Conservation (phyloP, 23 tunicate genomes). For the Botrylloides violaceus region DNA sequence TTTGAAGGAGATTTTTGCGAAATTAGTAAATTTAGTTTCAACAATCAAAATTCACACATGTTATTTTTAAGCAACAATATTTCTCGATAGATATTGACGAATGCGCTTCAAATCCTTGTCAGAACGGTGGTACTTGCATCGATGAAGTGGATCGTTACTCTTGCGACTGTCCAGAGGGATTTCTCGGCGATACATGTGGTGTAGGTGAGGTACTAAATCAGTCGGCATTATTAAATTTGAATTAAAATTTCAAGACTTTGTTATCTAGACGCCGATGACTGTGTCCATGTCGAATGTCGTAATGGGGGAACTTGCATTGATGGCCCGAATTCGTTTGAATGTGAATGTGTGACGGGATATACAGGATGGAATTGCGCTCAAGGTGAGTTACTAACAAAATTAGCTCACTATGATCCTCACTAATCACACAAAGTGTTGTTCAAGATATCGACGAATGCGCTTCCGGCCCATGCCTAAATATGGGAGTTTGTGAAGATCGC, state of each 20-base stretch:
- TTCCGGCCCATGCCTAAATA: conserved; percentile 62
- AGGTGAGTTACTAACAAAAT: too few relatives aligned
- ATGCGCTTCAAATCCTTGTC: conserved; percentile 58
- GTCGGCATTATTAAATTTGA: background rate
- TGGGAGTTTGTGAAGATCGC: conserved; percentile 73
- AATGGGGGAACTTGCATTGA: conserved; percentile 22
- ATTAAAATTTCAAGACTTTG: background rate
- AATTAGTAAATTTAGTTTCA: conserved; percentile 33
- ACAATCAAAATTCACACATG: background rate
- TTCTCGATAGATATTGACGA: conserved; percentile 64
- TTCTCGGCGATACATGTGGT: conserved; percentile 54
- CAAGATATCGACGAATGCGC: conserved; percentile 80
- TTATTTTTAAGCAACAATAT: background rate
- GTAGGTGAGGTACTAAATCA: conserved; percentile 31
- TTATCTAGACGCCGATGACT: conserved; percentile 36
- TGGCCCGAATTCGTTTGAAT: conserved; percentile 25
- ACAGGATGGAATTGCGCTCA: conserved; percentile 32
- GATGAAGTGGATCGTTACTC: conserved; percentile 54
- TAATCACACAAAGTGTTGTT: too few relatives aligned
- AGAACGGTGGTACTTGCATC: conserved; percentile 71
- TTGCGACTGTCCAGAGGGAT: conserved; percentile 74
- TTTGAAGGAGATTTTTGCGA: conserved; percentile 75
- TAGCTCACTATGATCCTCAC: too few relatives aligned
- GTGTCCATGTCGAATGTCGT: conserved; percentile 31
- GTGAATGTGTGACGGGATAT: conserved; percentile 23